Base-by-base conservation (phyloP, 2,888 invertebrate genomes). In the Matsumyia berberina region DNA sequence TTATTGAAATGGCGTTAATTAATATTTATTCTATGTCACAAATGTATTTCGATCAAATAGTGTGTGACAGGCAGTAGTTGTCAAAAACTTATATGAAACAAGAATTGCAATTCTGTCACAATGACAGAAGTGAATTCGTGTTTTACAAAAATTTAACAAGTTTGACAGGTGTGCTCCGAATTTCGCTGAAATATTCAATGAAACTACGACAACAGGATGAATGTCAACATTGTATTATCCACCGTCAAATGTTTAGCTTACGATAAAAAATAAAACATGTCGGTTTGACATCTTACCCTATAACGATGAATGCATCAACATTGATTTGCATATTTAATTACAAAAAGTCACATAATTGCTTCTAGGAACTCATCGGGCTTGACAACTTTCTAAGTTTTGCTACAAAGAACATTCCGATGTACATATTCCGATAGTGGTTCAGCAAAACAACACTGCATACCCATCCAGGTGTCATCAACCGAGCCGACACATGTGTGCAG, bases 391-490 rank as follows among this genome's bases (percentile, higher is more conserved):
- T 64, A 67, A 15, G 31, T 12, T 15, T 66, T 44, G 49, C 15
- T 64, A 49, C 55, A 73, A 66, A 49, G 55, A 55, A 67, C 67
- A 78, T 78, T 83, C 78, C 82, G 46, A 53, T 58, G 49, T n/a
- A n/a, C 12, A 6, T 19, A 11, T 44, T 6, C 11, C 29, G 19
- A n/a, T 46, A 37, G 60, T 44, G 42, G 31, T 58, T 37, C 57
- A 58, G 49, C 31, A 17, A 51, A 37, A n/a, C n/a, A 58, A 44
- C 33, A 35, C 19, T n/a, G 35, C 31, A 53, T 35, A 60, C 53
- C 17, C 24, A 66, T 58, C 55, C 33, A 78, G 66, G 60, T 83
- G 82, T 83, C 82, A 83, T 83, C 82, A 83, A 60, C 82, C 67
- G 66, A 42, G 37, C 55, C 24, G 58, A 24, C 15, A 51, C 42